Evolutionary conservation across 2,113 vertebrate genomes (phyloP), one percentile per base, ranked within the genome.

Genomic region (Harpagus bidentatus): DNA sequence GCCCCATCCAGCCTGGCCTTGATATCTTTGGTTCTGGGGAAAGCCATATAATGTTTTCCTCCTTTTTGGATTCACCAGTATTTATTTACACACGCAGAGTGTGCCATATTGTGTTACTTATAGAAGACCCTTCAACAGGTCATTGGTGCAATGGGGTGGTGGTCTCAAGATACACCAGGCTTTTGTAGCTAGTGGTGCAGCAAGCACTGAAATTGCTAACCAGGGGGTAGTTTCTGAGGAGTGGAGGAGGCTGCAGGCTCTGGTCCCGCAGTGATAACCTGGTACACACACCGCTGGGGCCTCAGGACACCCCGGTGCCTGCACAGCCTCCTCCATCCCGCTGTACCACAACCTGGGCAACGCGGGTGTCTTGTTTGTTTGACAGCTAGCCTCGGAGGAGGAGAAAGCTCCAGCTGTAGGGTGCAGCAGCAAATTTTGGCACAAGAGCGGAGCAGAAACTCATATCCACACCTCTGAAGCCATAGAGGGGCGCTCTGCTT

Each of bases 261-360:
- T 70, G 40, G 13, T 73, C 6, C 55, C 71, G 13, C 21, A 34
- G 14, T 8, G 34, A 8, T 40, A 40, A 56, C 34, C 7, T 47
- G 26, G 20, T 32, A 11, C 13, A 23, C 10, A 9, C 12, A 47
- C 9, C 61, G 10, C 63, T 69, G 40, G 48, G 67, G 20, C 31
- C 13, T 20, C 34, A 61, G 29, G 26, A 59, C 32, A 19, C 13
- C 25, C 40, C 38, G 26, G 58, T 2, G 45, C 8, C 36, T 78
- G 56, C 38, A 29, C 31, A 55, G 23, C 48, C 25, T 84, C 4
- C 1, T 73, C 26, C 13, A 7, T 47, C 47, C 13, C 0, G 0
- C 50, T 82, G 19, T 78, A 42, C 21, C 45, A 38, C 32, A 55
- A 6, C 17, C 52, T 15, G 28, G 13, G 10, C 34, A 40, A 5